Percentiles rank a stretch among this genome's conserved stretches.
These are phyloP conservation scores for Rhynchonema sp. DNA, from an alignment of 2,888 invertebrate species.

Conservation along the genomic window DNA sequence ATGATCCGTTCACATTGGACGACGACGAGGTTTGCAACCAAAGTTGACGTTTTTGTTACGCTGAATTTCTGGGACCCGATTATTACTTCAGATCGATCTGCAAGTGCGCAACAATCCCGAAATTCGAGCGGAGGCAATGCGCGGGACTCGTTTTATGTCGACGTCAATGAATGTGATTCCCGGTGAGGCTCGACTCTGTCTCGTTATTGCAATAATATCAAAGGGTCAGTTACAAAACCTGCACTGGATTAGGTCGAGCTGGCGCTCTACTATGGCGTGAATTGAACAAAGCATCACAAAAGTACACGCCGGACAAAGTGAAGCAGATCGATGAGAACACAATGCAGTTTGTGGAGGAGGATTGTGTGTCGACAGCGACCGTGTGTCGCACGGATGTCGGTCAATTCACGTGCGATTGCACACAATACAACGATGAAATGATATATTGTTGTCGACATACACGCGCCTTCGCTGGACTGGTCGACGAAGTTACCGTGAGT, in stretches of 20 bases:
- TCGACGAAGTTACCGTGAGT: too few species aligned
- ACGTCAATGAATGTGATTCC: not conserved
- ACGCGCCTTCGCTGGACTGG: too few species aligned
- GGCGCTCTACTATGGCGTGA: not conserved
- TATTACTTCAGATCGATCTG: not conserved
- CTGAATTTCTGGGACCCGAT: too few species aligned
- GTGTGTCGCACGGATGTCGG: too few species aligned
- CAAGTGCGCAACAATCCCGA: not conserved
- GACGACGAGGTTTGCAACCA: not conserved
- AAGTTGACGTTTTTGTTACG: not conserved
- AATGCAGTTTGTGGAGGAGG: too few species aligned
- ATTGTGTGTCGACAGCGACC: too few species aligned
- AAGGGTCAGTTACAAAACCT: not conserved
- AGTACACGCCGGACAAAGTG: not conserved
- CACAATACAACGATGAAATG: too few species aligned
- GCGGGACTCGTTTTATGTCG: not conserved
- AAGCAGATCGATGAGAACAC: not conserved
- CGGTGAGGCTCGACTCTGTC: not conserved
- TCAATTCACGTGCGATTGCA: too few species aligned
- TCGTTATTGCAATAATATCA: not conserved
- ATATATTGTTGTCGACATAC: too few species aligned
- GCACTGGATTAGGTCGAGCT: not conserved
- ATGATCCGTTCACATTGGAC: not conserved
- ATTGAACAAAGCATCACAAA: not conserved
- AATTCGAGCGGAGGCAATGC: not conserved